Evolutionary conservation across 2,888 invertebrate genomes (phyloP).

Genomic region (Drosophila kuntzei): DNA sequence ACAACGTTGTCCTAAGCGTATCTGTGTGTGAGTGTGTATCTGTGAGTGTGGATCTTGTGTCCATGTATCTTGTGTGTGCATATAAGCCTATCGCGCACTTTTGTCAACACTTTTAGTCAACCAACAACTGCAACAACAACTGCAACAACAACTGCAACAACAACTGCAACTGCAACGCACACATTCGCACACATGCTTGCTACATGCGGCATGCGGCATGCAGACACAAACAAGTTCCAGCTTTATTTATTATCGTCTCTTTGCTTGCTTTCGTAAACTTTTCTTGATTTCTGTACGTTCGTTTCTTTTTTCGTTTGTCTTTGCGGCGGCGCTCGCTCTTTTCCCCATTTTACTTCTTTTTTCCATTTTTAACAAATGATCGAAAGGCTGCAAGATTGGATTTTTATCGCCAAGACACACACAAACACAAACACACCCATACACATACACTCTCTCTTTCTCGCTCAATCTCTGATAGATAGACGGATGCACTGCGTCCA

Average conservation of each 20-base stretch:
- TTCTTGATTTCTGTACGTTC: slow-evolving; percentile 26
- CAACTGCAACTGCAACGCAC: slow-evolving; percentile 40
- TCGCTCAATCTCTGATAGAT: slow-evolving; percentile 11
- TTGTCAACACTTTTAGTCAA: slow-evolving; percentile 82
- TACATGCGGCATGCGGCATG: slow-evolving; percentile 38
- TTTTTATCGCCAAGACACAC: slow-evolving; percentile 73
- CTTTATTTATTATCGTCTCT: slow-evolving; percentile 48
- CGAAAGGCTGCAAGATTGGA: slow-evolving; percentile 72
- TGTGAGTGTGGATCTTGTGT: slow-evolving; percentile 50
- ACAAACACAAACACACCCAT: background rate
- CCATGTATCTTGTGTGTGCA: slow-evolving; percentile 59
- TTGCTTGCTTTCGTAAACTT: slow-evolving; percentile 34
- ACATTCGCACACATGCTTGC: slow-evolving; percentile 52
- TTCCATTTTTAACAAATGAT: slow-evolving; percentile 71
- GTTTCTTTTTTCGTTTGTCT: slow-evolving; percentile 14
- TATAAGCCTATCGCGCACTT: slow-evolving; percentile 78
- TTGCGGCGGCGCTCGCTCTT: slow-evolving; percentile 22
- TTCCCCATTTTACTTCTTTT: slow-evolving; percentile 12
- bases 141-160: slow-evolving; percentile 26
- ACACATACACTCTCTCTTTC: background rate
- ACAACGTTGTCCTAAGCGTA: slow-evolving; percentile 36
- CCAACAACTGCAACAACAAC: slow-evolving; percentile 44
- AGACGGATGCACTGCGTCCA: slow-evolving; percentile 49
- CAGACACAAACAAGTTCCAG: slow-evolving; percentile 73
- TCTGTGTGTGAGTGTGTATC: slow-evolving; percentile 9